Base-by-base conservation (phyloP, 2,797 vertebrate species). In the Amblyraja radiata region DNA sequence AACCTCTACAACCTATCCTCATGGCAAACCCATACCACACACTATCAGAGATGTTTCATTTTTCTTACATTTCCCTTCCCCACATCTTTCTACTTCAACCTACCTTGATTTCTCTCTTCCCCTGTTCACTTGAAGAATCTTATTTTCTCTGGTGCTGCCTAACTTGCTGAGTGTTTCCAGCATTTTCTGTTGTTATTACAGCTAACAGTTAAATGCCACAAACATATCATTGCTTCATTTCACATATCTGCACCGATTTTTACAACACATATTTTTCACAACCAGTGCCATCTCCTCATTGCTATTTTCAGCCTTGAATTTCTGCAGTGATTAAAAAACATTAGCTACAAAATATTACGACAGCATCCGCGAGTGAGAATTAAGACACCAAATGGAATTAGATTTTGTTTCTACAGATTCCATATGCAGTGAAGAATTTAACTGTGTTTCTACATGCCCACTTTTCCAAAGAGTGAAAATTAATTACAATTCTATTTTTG, bases 211-310 rank as follows among this genome's bases (percentile, higher is more conserved):
- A 58, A 13, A 25, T 83, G 46, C 58, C 54, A 61, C 54, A 61
- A 84, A 84, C 81, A 61, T 83, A 84, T 13, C 46, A 84, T 84
- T 61, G 25, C 81, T 58, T 84, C 25, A 84, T 84, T 28, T 84
- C 58, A n/a, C 25, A 84, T 83, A 23, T 13, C 1, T 84, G 54
- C 61, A 28, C 81, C 6, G 1, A 28, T 61, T 84, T 46, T 84
- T 84, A 28, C 81, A 84, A 84, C 81, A 61, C 25, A 61, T 39
- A 84, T 11, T 54, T 84, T 61, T 84, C 81, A 61, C 81, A 84
- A 14, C 61, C 81, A 84, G 81, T 84, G 14, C 54, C 10, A 84
- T 61, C 23, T 61, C 11, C 5, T 84, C 54, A n/a, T 84, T 84
- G 54, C 25, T 61, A 11, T 84, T 84, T 84, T 23, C 46, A 84